These are phyloP conservation scores for Leptinotarsa defecta DNA, from an alignment of 1,140 invertebrate species.

Conservation along the genomic window DNA sequence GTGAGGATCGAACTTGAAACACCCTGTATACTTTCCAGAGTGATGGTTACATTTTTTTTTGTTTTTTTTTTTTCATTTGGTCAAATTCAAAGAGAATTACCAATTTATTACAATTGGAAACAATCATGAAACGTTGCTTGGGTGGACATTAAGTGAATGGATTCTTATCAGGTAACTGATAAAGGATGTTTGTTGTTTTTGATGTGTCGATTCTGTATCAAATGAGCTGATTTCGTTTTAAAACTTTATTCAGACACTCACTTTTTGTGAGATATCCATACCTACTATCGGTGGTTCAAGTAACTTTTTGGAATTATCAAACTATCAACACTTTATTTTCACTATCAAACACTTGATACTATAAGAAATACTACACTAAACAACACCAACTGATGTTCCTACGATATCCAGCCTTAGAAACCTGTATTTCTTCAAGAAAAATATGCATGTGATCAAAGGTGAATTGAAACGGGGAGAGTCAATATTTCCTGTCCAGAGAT, in stretches of 20 bases:
- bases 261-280: not conserved
- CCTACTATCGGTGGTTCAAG: not conserved
- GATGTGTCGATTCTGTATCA: not conserved
- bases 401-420: slow-evolving; percentile 26
- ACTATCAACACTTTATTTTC: slow-evolving; percentile 1
- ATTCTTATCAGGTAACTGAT: slow-evolving; percentile 2
- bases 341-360: not conserved
- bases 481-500: slow-evolving; percentile 29
- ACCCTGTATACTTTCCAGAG: not conserved
- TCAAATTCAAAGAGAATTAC: not conserved
- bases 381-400: no score
- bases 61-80: not conserved
- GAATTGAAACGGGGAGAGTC: slow-evolving; percentile 32
- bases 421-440: slow-evolving; percentile 30
- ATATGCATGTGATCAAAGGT: slow-evolving; percentile 22
- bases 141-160: not conserved
- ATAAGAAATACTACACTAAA: no score
- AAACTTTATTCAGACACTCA: not conserved
- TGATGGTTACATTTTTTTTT: not conserved
- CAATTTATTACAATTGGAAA: not conserved
- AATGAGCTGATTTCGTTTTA: not conserved
- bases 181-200: not conserved
- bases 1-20: no score
- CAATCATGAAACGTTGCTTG: not conserved
- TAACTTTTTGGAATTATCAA: not conserved